These are phyloP conservation scores for Pachyrhynchus sulphureomaculatus DNA, from an alignment of 1,140 invertebrate species.

Conservation along the genomic window DNA sequence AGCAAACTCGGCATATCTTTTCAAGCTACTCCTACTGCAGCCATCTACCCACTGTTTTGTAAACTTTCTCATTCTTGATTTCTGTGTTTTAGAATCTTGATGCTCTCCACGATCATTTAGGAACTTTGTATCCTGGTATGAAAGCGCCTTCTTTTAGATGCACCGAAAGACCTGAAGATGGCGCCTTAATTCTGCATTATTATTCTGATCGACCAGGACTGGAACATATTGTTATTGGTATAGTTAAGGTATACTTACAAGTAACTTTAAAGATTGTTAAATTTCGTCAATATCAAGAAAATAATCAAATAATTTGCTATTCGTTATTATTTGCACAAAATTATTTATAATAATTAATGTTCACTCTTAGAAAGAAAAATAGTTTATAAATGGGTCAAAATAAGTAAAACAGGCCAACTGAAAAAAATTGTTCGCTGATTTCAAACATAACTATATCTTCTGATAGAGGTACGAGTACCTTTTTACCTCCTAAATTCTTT, in stretches of 20 bases:
- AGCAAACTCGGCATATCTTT: too few relatives aligned
- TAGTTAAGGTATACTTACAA: conserved; percentile 92
- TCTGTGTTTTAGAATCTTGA: conserved; percentile 74
- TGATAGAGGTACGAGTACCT: too few relatives aligned
- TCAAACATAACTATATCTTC: too few relatives aligned
- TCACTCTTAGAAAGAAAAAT: too few relatives aligned
- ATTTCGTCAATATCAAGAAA: too few relatives aligned
- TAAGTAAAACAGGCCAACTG: too few relatives aligned
- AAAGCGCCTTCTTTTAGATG: conserved; percentile 89
- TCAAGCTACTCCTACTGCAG: background rate
- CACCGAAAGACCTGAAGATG: conserved; percentile 81
- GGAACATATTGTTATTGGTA: conserved; percentile 91
- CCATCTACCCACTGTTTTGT: background rate
- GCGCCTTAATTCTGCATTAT: conserved; percentile 84
- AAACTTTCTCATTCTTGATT: background rate
- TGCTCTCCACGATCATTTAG: conserved; percentile 90
- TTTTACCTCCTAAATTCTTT: too few relatives aligned
- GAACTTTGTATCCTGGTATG: conserved; percentile 91
- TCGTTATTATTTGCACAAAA: background rate
- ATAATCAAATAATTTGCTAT: too few relatives aligned
- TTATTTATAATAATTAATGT: too few relatives aligned
- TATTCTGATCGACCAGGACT: conserved; percentile 91
- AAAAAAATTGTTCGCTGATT: too few relatives aligned
- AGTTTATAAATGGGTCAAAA: too few relatives aligned
- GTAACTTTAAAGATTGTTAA: too few relatives aligned